Base-by-base conservation (phyloP, 2,113 vertebrate species). In the Melanotaenia duboulayi region DNA sequence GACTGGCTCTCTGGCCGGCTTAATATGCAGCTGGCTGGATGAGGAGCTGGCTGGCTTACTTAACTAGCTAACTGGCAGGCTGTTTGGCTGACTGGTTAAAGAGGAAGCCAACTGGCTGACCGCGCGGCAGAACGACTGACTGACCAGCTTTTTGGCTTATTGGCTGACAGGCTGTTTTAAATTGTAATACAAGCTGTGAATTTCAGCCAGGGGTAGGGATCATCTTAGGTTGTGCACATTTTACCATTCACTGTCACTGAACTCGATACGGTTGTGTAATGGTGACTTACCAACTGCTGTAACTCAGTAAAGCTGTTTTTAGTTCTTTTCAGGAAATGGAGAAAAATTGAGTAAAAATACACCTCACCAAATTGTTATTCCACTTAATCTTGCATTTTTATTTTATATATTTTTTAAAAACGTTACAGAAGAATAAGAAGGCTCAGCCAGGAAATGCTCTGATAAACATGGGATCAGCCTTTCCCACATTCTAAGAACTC, bases 171-270 rank as follows among this genome's bases (percentile, higher is more conserved):
- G 54, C 44, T 65, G 66, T 80, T 81, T 81, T 87, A 73, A 87
- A 71, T 55, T 78, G 64, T 78, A 77, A 78, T 79, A 63, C 78
- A 67, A 80, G 65, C 78, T 68, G 65, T 56, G 50, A 65, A 59
- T 78, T 89, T 89, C 83, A 87, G 81, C 86, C 87, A 88, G 82
- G 71, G 87, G 81, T 85, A 24, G 74, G 19, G 55, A 72, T 32
- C 56, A 69, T 64, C 59, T 79, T 46, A 37, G 70, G 54, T 85
- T 61, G 65, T 39, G 55, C 2, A 61, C 62, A 70, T 71, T 55
- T 67, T 62, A 55, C 11, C 2, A 0, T 64, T 68, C 54, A 55
- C 52, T 64, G 12, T 20, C 37, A 28, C 48, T 52, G 37, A 74
- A 65, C 22, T 20, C 13, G 8, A 63, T 49, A 19, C 50, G 19